A percentile compares a stretch with the other conserved stretches of the same genome.
These are phyloP conservation scores for Fregata magnificens DNA, from an alignment of 2,113 vertebrate genomes.

Conservation along the genomic window DNA sequence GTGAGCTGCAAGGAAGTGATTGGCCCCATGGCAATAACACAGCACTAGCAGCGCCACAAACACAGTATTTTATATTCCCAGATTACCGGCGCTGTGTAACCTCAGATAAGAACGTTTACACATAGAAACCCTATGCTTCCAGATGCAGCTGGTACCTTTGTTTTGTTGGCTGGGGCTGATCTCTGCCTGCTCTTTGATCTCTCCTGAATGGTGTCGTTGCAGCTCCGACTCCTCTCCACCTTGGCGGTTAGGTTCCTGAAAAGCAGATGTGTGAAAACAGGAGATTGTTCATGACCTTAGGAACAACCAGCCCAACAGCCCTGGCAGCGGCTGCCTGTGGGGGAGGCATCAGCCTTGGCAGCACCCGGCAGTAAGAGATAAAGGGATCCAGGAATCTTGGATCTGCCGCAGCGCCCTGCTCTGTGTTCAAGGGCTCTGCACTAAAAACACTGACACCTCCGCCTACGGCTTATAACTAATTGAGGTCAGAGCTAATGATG, in stretches of 20 bases:
- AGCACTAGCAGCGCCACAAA: background rate
- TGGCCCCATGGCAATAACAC: fast-evolving
- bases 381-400: background rate
- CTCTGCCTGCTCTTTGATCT: slow-evolving; percentile 76
- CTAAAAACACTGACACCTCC: background rate
- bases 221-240: slow-evolving; percentile 88
- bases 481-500: background rate
- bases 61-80: background rate
- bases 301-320: background rate
- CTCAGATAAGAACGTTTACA: background rate
- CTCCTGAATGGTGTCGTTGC: slow-evolving; percentile 83
- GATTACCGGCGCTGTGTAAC: background rate
- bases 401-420: fast-evolving
- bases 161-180: slow-evolving; percentile 59
- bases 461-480: fast-evolving
- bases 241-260: slow-evolving; percentile 75
- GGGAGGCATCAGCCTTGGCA: background rate
- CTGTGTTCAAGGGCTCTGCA: fast-evolving
- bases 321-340: background rate
- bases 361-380: background rate
- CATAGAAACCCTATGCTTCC: background rate
- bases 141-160: slow-evolving; percentile 57
- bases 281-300: background rate
- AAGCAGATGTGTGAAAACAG: background rate
- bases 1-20: background rate